A percentile compares a stretch with the other conserved stretches of the same genome.
phyloP scores from a whole-genome alignment of 2,113 vertebrate species.

The Vidua chalybeata region DNA sequence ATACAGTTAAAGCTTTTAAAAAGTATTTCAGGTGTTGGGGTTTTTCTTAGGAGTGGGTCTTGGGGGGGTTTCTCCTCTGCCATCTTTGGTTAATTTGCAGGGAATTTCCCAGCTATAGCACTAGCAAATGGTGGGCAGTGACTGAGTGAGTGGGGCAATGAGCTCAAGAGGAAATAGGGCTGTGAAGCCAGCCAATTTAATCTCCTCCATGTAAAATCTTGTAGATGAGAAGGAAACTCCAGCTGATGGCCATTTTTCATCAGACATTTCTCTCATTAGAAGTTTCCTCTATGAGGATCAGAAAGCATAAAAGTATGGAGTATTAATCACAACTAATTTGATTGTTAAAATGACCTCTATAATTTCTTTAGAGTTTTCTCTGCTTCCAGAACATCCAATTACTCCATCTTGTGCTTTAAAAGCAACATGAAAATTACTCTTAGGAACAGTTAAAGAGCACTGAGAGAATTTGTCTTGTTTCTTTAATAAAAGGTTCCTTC shows the following conservation, averaged over 20 bases:
- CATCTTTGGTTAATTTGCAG: neutral
- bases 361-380: neutral
- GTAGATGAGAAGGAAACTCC: slow-evolving; percentile 1
- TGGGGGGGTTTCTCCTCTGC: neutral
- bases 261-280: neutral
- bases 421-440: neutral
- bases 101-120: neutral
- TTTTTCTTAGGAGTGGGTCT: neutral
- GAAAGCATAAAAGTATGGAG: neutral
- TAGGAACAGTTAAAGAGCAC: neutral
- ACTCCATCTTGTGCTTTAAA: neutral
- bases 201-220: slow-evolving; percentile 31
- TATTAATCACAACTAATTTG: slow-evolving; percentile 26
- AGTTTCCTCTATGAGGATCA: slow-evolving; percentile 20
- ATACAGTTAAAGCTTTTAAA: rapidly evolving
- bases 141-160: neutral
- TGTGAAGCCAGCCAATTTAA: slow-evolving; percentile 53
- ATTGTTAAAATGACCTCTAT: slow-evolving; percentile 9
- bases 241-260: slow-evolving; percentile 49
- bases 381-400: neutral
- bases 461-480: neutral
- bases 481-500: neutral
- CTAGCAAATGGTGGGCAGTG: neutral
- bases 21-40: neutral
- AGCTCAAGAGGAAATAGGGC: slow-evolving; percentile 12